Conservation (phyloP, 2,888 invertebrate genomes). For the Diarsia dahlii region DNA sequence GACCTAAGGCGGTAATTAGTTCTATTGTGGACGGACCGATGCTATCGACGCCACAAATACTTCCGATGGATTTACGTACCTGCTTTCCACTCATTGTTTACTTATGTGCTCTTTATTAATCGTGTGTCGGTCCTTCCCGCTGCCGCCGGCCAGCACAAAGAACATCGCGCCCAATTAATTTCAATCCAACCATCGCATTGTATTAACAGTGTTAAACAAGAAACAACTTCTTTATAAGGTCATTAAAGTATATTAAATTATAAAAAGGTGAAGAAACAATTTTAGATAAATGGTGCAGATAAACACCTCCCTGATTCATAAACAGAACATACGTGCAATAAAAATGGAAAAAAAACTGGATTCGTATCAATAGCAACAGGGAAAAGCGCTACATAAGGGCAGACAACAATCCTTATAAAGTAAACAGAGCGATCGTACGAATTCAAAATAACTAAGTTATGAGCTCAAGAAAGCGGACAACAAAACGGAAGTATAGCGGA, state of each 20-base stretch:
- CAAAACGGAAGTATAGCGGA: slow-evolving; percentile 74
- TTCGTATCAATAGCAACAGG: slow-evolving; percentile 60
- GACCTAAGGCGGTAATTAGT: slow-evolving; percentile 85
- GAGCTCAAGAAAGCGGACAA: slow-evolving; percentile 73
- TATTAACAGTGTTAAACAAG: slow-evolving; percentile 28
- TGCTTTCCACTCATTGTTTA: slow-evolving; percentile 87
- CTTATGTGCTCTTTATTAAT: slow-evolving; percentile 71
- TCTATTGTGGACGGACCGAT: slow-evolving; percentile 87
- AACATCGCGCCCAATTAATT: slow-evolving; percentile 54
- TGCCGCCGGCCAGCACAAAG: slow-evolving; percentile 38
- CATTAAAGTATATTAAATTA: slow-evolving; percentile 35
- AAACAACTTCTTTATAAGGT: slow-evolving; percentile 34
- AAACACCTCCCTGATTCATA: slow-evolving; percentile 52
- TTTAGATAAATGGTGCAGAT: slow-evolving; percentile 53
- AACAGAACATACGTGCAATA: slow-evolving; percentile 39
- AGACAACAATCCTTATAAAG: slow-evolving; percentile 65
- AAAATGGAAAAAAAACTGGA: slow-evolving; percentile 55
- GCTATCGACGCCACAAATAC: slow-evolving; percentile 84
- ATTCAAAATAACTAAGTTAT: slow-evolving; percentile 72
- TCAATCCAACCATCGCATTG: slow-evolving; percentile 23
- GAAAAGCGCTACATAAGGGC: slow-evolving; percentile 62
- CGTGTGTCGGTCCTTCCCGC: slow-evolving; percentile 36
- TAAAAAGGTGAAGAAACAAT: slow-evolving; percentile 46
- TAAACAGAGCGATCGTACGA: slow-evolving; percentile 67
- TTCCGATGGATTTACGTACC: slow-evolving; percentile 88